Base-by-base conservation (phyloP, 2,888 invertebrate species). In the Melanostoma scalare region DNA sequence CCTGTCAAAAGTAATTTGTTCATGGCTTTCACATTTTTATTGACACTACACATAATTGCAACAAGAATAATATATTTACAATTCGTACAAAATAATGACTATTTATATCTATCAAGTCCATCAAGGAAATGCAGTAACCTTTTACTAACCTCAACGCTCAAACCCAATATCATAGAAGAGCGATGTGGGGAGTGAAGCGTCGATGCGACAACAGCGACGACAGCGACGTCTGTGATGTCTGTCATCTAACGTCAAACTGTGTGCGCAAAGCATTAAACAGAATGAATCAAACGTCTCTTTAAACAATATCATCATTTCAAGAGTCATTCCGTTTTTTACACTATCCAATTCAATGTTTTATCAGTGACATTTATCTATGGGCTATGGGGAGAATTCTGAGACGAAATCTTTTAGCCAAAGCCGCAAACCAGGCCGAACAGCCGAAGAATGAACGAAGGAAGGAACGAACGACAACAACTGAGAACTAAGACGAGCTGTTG, bases 361-460 rank as follows among this genome's bases (percentile, higher is more conserved):
- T 84, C 79, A 69, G 46, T 75, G 79, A 84, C 84, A 79, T 84
- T 84, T 84, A 84, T 84, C 84, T 84, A 61, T 65, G 65, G 53
- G 60, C 50, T 20, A 20, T 42, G 10, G 42, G 55, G 74, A 63
- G 20, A 53, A 73, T 69, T 71, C 78, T 74, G 40, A 78, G 84
- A 82, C 77, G 77, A 73, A 82, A 82, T 82, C 81, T 82, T 77
- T 78, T 69, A 82, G 46, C 46, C 44, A 82, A 78, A 82, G 77
- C 82, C 82, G 79, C 84, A 84, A 78, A 67, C 69, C 40, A 52
- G 30, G 55, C 33, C 42, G n/a, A 65, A 67, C 20, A 20, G 20
- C 20, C 10, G 10, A 30, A n/a, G 35, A n/a, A 52, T 9, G 50
- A 56, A n/a, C 60, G 35, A 46, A 48, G 4, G 48, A 31, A 63